These are phyloP conservation scores for Sturnira hondurensis DNA, from an alignment of 2,113 vertebrate genomes.

Conservation along the genomic window DNA sequence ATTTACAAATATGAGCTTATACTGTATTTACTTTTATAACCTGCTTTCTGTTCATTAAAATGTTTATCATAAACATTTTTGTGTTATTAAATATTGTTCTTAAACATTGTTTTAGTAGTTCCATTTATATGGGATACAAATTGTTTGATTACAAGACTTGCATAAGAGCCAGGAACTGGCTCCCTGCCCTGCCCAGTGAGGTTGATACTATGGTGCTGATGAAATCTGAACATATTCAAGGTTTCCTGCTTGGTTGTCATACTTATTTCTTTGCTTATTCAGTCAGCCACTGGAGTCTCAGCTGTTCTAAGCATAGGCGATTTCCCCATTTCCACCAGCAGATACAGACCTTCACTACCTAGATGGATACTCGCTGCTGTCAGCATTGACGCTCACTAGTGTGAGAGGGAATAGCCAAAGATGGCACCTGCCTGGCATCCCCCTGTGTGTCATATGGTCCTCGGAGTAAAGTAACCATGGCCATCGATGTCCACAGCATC, in stretches of 20 bases:
- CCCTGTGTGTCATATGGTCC: too few species aligned
- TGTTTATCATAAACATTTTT: neutral
- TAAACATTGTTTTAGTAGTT: neutral
- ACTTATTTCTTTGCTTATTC: neutral
- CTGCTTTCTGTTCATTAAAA: constrained; percentile 19
- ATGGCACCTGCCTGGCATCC: neutral
- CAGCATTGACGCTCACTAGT: neutral
- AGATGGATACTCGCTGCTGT: neutral
- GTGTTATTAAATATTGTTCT: constrained; percentile 15
- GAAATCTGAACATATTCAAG: neutral
- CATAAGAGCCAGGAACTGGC: neutral
- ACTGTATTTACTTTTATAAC: neutral
- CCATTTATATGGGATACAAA: neutral
- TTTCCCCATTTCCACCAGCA: neutral
- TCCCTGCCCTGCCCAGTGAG: neutral
- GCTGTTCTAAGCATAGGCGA: neutral
- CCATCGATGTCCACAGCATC: neutral
- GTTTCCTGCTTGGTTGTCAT: neutral
- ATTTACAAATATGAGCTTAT: neutral
- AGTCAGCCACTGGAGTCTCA: neutral
- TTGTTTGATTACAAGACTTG: neutral
- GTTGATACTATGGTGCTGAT: neutral
- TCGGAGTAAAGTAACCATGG: neutral
- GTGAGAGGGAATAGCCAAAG: neutral
- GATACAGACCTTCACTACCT: neutral